A percentile compares a stretch with the other conserved stretches of the same genome.
These are phyloP conservation scores for Laspeyria flexula DNA, from an alignment of 2,888 invertebrate species.

Conservation along the genomic window DNA sequence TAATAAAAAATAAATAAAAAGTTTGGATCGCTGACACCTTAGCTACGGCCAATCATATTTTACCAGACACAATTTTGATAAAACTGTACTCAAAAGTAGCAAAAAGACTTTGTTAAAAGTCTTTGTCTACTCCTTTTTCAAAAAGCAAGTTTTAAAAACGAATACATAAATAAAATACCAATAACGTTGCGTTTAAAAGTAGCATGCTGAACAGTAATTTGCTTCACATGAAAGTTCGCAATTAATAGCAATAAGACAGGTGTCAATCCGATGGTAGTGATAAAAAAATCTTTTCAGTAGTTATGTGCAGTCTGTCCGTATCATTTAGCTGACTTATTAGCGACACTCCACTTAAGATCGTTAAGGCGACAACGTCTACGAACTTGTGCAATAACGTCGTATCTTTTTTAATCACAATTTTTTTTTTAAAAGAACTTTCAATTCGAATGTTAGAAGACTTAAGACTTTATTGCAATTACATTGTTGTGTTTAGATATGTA, in stretches of 20 bases:
- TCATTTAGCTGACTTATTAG: conserved; percentile 31
- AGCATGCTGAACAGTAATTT: conserved; percentile 3
- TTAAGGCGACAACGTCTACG: conserved; percentile 32
- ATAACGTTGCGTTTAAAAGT: neutral
- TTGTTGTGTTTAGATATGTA: no score
- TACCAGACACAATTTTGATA: no score
- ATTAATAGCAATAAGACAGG: conserved; percentile 34
- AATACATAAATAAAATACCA: neutral
- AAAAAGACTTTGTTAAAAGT: no score
- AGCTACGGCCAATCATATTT: no score
- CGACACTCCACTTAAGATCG: conserved; percentile 43
- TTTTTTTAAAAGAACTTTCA: neutral
- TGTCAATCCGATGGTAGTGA: conserved; percentile 32
- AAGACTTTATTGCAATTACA: no score
- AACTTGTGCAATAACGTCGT: conserved; percentile 8
- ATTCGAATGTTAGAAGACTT: neutral
- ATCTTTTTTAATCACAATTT: neutral
- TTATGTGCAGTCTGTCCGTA: conserved; percentile 22
- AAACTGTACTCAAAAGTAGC: no score
- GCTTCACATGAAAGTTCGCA: conserved; percentile 16
- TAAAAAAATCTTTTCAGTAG: conserved; percentile 37
- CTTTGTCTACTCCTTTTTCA: no score
- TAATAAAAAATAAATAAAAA: no score
- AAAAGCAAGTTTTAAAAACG: no score
- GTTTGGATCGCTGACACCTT: no score